Evolutionary conservation across 2,113 vertebrate genomes (phyloP).

Genomic region (cattle (Bos taurus)): DNA sequence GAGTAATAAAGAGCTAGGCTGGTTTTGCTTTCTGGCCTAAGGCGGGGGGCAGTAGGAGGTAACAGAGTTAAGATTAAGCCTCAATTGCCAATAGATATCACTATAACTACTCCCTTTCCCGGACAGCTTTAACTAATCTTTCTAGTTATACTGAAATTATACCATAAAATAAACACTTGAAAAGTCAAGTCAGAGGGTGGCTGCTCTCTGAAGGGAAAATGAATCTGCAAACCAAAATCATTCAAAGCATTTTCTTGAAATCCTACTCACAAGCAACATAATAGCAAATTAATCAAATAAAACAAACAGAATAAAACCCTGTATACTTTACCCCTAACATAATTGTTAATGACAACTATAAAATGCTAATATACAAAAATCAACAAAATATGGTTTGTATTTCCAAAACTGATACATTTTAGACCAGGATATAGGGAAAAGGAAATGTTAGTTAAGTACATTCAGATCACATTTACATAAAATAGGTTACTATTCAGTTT

Average conservation of each 20-base stretch:
- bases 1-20: conserved; percentile 52
- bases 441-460: neutral
- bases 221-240: conserved; percentile 32
- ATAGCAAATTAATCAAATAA: conserved; percentile 12
- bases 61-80: neutral
- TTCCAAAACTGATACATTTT: neutral
- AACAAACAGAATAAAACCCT: conserved; percentile 6
- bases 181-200: neutral
- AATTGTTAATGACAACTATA: neutral
- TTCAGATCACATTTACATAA: neutral
- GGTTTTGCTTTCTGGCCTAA: conserved; percentile 32
- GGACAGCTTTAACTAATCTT: neutral
- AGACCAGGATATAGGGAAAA: neutral
- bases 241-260: conserved; percentile 26
- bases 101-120: neutral
- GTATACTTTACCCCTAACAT: neutral
- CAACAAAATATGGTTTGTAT: conserved; percentile 8
- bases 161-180: neutral
- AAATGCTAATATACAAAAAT: conserved; percentile 39
- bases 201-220: neutral
- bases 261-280: conserved; percentile 7
- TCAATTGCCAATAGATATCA: neutral
- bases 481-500: neutral
- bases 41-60: fast-evolving
- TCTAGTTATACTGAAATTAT: conserved; percentile 6